Evolutionary conservation across 2,888 invertebrate species (phyloP).

Genomic region (Laspeyria flexula): DNA sequence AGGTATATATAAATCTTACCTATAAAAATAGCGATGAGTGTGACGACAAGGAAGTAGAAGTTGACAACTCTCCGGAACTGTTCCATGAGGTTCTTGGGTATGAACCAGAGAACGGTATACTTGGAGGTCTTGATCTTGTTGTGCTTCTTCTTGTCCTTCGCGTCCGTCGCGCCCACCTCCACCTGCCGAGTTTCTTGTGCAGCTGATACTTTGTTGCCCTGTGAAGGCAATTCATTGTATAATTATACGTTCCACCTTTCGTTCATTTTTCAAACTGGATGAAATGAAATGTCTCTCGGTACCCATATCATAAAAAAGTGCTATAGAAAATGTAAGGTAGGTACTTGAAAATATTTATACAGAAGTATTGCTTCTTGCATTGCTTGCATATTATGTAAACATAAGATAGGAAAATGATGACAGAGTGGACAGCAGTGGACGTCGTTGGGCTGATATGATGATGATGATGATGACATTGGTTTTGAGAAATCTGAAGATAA

Average conservation of each 20-base stretch:
- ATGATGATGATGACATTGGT: too few relatives aligned
- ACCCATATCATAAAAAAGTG: too few relatives aligned
- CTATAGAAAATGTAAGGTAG: too few relatives aligned
- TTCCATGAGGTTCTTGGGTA: conserved; percentile 93
- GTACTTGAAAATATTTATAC: too few relatives aligned
- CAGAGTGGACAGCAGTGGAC: background rate
- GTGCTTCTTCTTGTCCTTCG: conserved; percentile 68
- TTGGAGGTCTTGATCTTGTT: conserved; percentile 88
- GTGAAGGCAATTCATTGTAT: conserved; percentile 23
- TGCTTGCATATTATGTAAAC: too few relatives aligned
- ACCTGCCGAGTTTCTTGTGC: conserved; percentile 86
- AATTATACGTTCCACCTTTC: too few relatives aligned
- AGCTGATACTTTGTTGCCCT: conserved; percentile 88
- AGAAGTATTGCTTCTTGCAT: too few relatives aligned
- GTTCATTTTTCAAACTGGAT: too few relatives aligned
- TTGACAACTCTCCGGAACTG: conserved; percentile 94
- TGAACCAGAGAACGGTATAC: conserved; percentile 92
- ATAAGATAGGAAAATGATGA: background rate
- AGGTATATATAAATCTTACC: conserved; percentile 68
- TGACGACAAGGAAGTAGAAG: conserved; percentile 93
- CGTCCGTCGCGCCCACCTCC: conserved; percentile 82
- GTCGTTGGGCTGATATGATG: too few relatives aligned
- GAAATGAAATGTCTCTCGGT: too few relatives aligned
- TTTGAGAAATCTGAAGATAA: too few relatives aligned
- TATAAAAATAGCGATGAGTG: conserved; percentile 89